Evolutionary conservation across 1,140 invertebrate genomes (phyloP).

Genomic region (Zaprionus ornatus): DNA sequence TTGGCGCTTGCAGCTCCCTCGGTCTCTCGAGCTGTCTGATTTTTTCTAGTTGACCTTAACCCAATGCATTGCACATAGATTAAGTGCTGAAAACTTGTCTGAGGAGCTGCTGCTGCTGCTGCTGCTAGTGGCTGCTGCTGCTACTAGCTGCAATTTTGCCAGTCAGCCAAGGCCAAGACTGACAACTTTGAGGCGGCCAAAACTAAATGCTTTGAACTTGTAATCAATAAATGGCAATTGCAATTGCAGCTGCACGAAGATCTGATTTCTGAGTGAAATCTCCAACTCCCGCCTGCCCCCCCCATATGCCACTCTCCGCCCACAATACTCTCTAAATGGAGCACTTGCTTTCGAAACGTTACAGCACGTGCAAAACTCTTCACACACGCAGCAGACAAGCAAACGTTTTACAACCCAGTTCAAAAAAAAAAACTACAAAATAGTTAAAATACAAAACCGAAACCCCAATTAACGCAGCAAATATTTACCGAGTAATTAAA

Average conservation of each 20-base stretch:
- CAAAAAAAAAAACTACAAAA: conserved; percentile 14
- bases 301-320: not conserved
- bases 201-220: conserved; percentile 80
- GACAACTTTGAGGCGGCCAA: conserved; percentile 75
- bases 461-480: conserved; percentile 77
- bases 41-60: conserved; percentile 82
- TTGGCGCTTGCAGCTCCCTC: not conserved
- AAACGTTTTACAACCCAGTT: conserved; percentile 52
- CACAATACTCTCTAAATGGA: conserved; percentile 25
- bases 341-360: conserved; percentile 15
- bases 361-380: conserved; percentile 38
- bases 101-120: conserved; percentile 52
- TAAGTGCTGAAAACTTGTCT: conserved; percentile 78
- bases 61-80: conserved; percentile 80
- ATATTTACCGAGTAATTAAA: conserved; percentile 79
- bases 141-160: conserved; percentile 63
- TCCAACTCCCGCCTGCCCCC: not conserved
- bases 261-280: conserved; percentile 17
- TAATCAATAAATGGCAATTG: conserved; percentile 77
- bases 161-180: conserved; percentile 77
- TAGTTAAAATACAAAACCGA: conserved; percentile 24
- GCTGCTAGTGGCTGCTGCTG: conserved; percentile 58
- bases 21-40: conserved; percentile 51
- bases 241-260: conserved; percentile 67
- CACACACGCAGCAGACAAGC: conserved; percentile 37